Evolutionary conservation across 1,140 invertebrate genomes (phyloP).

Genomic region (Laupala kohalensis): DNA sequence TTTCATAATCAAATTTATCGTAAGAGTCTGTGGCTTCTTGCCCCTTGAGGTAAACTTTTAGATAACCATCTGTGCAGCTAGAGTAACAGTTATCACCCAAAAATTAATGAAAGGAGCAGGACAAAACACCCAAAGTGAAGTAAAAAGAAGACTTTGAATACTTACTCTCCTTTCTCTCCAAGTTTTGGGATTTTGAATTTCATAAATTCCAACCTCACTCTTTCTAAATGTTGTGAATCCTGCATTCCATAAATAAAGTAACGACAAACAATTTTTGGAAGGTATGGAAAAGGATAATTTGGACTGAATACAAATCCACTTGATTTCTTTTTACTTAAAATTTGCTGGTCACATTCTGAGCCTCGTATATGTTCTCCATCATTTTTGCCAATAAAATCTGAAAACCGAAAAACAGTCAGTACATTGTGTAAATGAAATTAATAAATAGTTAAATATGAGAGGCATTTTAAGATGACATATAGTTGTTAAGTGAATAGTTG

Average conservation of each 20-base stretch:
- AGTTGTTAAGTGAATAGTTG: background rate
- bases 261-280: slow-evolving; percentile 87
- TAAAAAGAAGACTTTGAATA: slow-evolving; percentile 16
- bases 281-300: slow-evolving; percentile 88
- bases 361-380: slow-evolving; percentile 85
- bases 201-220: slow-evolving; percentile 75
- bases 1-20: slow-evolving; percentile 83
- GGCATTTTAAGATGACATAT: background rate
- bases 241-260: slow-evolving; percentile 97
- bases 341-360: slow-evolving; percentile 94
- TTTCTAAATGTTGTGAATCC: slow-evolving; percentile 86
- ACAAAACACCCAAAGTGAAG: too few species aligned
- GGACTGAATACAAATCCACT: slow-evolving; percentile 84
- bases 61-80: slow-evolving; percentile 75
- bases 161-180: slow-evolving; percentile 49
- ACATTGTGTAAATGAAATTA: background rate
- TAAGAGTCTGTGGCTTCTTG: slow-evolving; percentile 86
- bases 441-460: background rate
- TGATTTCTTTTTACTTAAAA: slow-evolving; percentile 84
- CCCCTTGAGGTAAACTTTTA: slow-evolving; percentile 83
- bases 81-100: background rate
- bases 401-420: slow-evolving; percentile 20
- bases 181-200: slow-evolving; percentile 81
- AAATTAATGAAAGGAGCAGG: background rate
- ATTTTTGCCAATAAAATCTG: slow-evolving; percentile 87